Base-by-base conservation (phyloP, 2,797 vertebrate genomes). In the Orientallactaga sibirica region DNA sequence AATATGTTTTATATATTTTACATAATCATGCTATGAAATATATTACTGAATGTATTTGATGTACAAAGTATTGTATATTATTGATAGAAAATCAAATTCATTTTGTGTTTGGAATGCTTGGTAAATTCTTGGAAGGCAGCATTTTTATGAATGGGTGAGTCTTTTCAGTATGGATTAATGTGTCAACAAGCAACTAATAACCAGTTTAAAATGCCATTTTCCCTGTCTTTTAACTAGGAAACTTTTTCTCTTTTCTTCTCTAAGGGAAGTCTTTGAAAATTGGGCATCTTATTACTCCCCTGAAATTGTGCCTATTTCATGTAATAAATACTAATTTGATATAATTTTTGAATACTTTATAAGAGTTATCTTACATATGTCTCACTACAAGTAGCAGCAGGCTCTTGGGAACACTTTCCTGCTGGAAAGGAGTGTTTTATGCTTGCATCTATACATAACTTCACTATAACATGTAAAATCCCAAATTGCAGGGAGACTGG, bases 271-370 rank as follows among this genome's bases (percentile, higher is more conserved):
- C n/a, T 92, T 58, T 73, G 80, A 87, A 93, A 78, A 90, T 48
- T 76, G 67, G 89, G 58, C 74, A 94, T 96, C 86, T 94, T 96
- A 92, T 93, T 92, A 93, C 83, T 33, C 78, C 73, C 71, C 73
- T 93, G 66, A 86, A 95, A 95, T 94, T 96, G 80, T 96, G 66
- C 87, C 90, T 95, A 94, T 94, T 97, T 58, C 96, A 95, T 94
- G 78, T 94, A 95, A 95, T 91, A 97, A 95, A 97, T 90, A 95
- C 71, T 95, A 93, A 93, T 90, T 92, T 94, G 90, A 94, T 73
- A 84, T 37, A 94, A 96, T 89, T 52, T 96, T 94, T 78, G 88
- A 96, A 89, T 96, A 95, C 86, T 95, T 76, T 95, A 88, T 95
- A 83, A 93, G 83, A 97, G 80, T 76, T 90, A 93, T 82, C 94